Evolutionary conservation across 2,888 invertebrate species (phyloP).

Genomic region (Dynastes hyllus): DNA sequence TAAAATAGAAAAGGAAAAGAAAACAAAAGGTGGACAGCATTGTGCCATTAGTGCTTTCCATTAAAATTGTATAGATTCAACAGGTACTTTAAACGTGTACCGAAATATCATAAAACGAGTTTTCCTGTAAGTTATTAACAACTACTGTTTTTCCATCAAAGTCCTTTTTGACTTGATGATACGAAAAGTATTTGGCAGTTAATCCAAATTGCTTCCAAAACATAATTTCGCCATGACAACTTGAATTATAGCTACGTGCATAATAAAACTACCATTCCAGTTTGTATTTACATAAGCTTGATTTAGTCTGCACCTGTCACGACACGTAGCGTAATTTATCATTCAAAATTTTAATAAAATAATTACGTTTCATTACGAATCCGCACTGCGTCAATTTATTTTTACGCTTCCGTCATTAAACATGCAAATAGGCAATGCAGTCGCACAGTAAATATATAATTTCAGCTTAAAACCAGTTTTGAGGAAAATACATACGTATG

Average conservation of each 20-base stretch:
- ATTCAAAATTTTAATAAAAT: conserved; percentile 30
- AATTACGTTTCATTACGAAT: conserved; percentile 18
- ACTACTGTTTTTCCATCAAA: too few species aligned
- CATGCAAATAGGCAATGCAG: conserved; percentile 29
- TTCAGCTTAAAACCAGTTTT: not conserved
- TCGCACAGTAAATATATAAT: not conserved
- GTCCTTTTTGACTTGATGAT: too few species aligned
- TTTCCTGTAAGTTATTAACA: too few species aligned
- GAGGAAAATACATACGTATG: too few species aligned
- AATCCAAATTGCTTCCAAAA: not conserved
- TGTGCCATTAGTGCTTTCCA: too few species aligned
- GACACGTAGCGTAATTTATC: conserved; percentile 18
- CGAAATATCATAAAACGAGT: too few species aligned
- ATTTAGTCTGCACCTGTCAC: conserved; percentile 15
- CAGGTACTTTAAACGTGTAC: too few species aligned
- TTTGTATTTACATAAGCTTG: conserved; percentile 7
- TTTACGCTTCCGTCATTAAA: conserved; percentile 12
- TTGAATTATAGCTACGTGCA: conserved; percentile 13
- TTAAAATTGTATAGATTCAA: too few species aligned
- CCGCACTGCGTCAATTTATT: conserved; percentile 17
- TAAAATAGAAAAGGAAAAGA: too few species aligned
- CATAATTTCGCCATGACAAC: conserved; percentile 8
- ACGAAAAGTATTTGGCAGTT: too few species aligned
- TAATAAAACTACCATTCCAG: conserved; percentile 15
- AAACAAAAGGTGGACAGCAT: too few species aligned